A percentile compares a stretch with the other conserved stretches of the same genome.
phyloP scores from a whole-genome alignment of 2,888 invertebrate genomes.

The Nebria salina region DNA sequence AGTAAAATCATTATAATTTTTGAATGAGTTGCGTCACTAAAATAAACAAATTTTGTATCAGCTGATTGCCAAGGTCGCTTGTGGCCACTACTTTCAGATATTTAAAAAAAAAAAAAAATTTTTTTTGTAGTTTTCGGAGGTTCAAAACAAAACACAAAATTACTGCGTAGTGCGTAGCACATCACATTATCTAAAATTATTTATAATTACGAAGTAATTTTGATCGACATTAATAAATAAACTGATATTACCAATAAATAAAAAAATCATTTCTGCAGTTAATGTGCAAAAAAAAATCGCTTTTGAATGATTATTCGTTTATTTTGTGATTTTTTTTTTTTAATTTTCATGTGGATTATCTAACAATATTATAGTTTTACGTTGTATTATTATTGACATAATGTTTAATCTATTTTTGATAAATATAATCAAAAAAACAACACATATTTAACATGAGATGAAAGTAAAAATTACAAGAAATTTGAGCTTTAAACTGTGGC shows the following conservation, averaged over 20 bases:
- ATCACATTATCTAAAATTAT: neutral
- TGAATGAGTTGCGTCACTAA: slow-evolving; percentile 30
- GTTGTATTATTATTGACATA: neutral
- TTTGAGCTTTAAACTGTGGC: no score
- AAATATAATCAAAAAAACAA: neutral
- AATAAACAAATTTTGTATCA: slow-evolving; percentile 29
- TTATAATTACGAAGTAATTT: neutral
- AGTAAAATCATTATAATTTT: slow-evolving; percentile 3
- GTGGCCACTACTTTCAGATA: neutral
- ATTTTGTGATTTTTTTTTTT: neutral
- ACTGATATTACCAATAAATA: neutral
- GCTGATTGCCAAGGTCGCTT: slow-evolving; percentile 28
- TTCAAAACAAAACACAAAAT: neutral
- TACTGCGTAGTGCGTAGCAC: neutral
- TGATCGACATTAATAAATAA: neutral
- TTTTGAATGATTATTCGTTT: no score
- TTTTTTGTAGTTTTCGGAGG: neutral
- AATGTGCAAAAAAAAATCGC: no score
- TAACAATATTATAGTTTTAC: neutral
- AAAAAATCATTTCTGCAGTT: neutral
- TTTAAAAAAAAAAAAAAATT: neutral
- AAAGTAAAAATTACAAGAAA: no score
- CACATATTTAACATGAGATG: no score
- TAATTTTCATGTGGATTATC: neutral
- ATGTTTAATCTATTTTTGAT: neutral